These are phyloP conservation scores for Clunio marinus DNA, from an alignment of 2,888 invertebrate genomes.

Conservation along the genomic window DNA sequence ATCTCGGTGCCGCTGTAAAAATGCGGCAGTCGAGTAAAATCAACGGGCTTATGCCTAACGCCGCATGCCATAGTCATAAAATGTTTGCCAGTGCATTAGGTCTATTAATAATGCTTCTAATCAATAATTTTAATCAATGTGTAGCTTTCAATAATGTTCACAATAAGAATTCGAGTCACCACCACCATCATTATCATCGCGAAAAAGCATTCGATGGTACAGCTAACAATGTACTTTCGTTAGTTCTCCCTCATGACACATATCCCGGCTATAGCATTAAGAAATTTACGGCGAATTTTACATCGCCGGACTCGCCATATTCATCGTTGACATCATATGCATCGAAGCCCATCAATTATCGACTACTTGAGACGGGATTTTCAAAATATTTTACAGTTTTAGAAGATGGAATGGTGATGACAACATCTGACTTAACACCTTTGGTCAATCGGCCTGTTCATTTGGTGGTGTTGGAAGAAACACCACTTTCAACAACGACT, in stretches of 20 bases:
- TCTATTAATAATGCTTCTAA: slow-evolving; percentile 33
- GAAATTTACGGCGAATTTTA: slow-evolving; percentile 56
- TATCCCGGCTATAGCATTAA: slow-evolving; percentile 85
- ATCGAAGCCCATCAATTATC: slow-evolving; percentile 55
- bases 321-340: slow-evolving; percentile 39
- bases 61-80: slow-evolving; percentile 28
- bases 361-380: slow-evolving; percentile 72
- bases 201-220: slow-evolving; percentile 37
- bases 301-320: slow-evolving; percentile 29
- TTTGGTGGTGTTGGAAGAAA: slow-evolving; percentile 75
- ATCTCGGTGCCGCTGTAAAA: slow-evolving; percentile 40
- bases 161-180: slow-evolving; percentile 33
- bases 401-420: slow-evolving; percentile 85
- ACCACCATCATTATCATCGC: slow-evolving; percentile 39
- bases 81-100: slow-evolving; percentile 38
- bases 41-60: not conserved
- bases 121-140: slow-evolving; percentile 37
- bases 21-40: slow-evolving; percentile 40
- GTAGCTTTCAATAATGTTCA: slow-evolving; percentile 38
- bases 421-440: slow-evolving; percentile 77
- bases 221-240: slow-evolving; percentile 47
- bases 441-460: slow-evolving; percentile 76
- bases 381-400: slow-evolving; percentile 83
- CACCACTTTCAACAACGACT: slow-evolving; percentile 71
- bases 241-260: slow-evolving; percentile 80